A percentile compares a stretch with the other conserved stretches of the same genome.
Evolutionary conservation across 2,113 vertebrate genomes (phyloP).

Genomic region (Phalacrocorax brasilianus): DNA sequence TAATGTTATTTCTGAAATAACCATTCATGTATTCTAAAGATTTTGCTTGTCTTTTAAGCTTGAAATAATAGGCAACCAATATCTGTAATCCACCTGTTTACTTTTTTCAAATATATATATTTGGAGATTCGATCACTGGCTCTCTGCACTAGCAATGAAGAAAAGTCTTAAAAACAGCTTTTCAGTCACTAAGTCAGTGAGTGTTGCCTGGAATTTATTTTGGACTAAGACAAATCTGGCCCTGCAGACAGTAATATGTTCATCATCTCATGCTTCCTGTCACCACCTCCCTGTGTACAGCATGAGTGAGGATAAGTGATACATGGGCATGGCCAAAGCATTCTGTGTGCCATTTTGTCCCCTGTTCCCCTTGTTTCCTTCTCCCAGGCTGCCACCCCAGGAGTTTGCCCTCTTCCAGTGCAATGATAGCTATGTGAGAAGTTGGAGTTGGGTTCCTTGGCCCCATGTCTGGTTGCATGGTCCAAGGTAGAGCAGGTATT

Average conservation of each 20-base stretch:
- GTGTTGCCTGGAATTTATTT: not conserved
- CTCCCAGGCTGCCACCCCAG: not conserved
- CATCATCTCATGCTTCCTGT: not conserved
- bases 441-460: not conserved
- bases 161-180: not conserved
- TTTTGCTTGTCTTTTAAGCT: not conserved
- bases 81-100: not conserved
- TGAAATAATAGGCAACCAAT: not conserved
- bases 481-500: not conserved
- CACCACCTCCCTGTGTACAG: not conserved
- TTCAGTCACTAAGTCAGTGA: not conserved
- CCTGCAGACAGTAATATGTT: not conserved
- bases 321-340: not conserved
- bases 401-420: not conserved
- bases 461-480: not conserved
- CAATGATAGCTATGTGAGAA: not conserved
- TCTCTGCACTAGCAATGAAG: not conserved
- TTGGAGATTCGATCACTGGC: not conserved
- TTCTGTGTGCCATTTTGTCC: not conserved
- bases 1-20: slow-evolving; percentile 9
- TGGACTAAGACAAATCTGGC: not conserved
- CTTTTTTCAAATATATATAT: not conserved
- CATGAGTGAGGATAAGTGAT: not conserved
- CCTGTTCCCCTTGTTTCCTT: not conserved
- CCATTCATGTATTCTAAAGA: not conserved